Base-by-base conservation (phyloP, 1,140 invertebrate genomes). In the Caerostris darwini region DNA sequence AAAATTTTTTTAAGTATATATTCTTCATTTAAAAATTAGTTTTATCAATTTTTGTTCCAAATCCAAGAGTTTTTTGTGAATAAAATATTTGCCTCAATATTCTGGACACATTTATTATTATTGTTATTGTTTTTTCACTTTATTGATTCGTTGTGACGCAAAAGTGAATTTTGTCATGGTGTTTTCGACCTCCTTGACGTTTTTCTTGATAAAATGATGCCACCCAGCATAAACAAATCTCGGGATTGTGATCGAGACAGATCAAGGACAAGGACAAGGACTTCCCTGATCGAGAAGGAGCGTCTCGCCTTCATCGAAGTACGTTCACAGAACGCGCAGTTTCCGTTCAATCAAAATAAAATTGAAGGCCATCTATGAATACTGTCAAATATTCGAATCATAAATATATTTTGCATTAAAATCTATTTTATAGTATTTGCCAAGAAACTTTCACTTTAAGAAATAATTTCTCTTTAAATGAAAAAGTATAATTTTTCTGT, bases 221-320 rank as follows among this genome's bases (percentile, higher is more conserved):
- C 3, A 14, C 12, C 10, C 14, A 64, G 19, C 8, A 34, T 53
- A 19, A 77, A 77, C 71, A 77, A 50, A 77, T 77, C 34, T 34
- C 19, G 34, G 71, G 71, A 77, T 77, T 77, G 17, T 71, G 67
- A 71, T 71, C 67, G 8, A 71, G 67, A n/a, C 17, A 50, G 50
- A 53, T 77, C 50, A 77, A 77, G 71, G 71, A 77, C 50, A 77
- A 77, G 69, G 7, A 14, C 71, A 77, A 77, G 71, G 8, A 14
- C 71, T 34, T 58, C 17, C 54, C 19, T 57, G 53, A 7, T 10
- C 53, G 7, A 19, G 7, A n/a, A 56, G n/a, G 34, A 19, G 50
- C 8, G 71, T 12, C 10, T 50, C 34, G 5, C 53, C 10, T 77
- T 50, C 12, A 50, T 77, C 8, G 8, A 77, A 77, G 50, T 77